A percentile compares a stretch with the other conserved stretches of the same genome.
phyloP scores from a whole-genome alignment of 1,140 invertebrate genomes.

The Idris sp. region DNA sequence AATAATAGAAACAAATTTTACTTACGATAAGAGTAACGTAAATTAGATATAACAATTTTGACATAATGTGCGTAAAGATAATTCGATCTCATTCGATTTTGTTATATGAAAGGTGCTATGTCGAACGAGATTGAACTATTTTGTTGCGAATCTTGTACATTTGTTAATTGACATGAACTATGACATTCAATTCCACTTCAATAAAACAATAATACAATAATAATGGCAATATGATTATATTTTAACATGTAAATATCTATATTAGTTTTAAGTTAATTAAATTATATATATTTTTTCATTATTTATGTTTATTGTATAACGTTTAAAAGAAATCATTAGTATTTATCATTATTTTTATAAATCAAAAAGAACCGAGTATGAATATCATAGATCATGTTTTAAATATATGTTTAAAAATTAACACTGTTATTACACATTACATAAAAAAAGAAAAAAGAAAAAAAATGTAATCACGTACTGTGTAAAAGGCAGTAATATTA shows the following conservation, averaged over 20 bases:
- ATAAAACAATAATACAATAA: background rate
- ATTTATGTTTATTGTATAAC: too few relatives aligned
- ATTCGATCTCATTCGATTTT: conserved; percentile 29
- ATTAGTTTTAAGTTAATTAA: too few relatives aligned
- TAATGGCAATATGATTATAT: too few relatives aligned
- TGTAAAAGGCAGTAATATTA: conserved; percentile 33
- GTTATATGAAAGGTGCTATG: conserved; percentile 38
- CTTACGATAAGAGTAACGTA: conserved; percentile 10
- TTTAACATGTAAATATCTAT: too few relatives aligned
- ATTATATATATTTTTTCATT: too few relatives aligned
- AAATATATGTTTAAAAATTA: conserved; percentile 19
- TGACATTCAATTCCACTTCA: conserved; percentile 11
- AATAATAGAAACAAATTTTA: conserved; percentile 11
- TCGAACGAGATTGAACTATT: conserved; percentile 45
- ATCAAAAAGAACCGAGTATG: conserved; percentile 1
- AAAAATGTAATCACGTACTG: background rate
- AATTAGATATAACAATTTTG: conserved; percentile 27
- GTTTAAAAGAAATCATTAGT: too few relatives aligned
- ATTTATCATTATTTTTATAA: too few relatives aligned
- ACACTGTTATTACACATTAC: conserved; percentile 10
- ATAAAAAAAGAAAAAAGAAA: conserved; percentile 2
- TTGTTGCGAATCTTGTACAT: conserved; percentile 15
- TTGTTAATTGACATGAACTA: conserved; percentile 40
- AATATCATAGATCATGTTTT: conserved; percentile 22
- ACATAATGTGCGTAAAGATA: conserved; percentile 16